Evolutionary conservation across 2,888 invertebrate genomes (phyloP).

Genomic region (Cloeon dipterum): DNA sequence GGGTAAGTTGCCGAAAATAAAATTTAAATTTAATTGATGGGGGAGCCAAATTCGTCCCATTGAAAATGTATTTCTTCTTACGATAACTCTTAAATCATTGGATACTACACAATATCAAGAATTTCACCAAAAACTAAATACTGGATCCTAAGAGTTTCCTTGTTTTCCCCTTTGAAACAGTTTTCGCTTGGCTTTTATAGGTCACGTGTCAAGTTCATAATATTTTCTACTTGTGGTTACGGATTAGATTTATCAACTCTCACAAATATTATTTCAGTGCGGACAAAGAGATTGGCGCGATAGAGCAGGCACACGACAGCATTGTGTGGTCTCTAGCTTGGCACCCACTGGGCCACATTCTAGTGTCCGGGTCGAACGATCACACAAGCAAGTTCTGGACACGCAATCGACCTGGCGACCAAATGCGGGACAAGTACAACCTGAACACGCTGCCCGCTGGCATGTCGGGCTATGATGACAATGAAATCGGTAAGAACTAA

Average conservation of each 20-base stretch:
- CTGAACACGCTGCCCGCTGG: slow-evolving; percentile 77
- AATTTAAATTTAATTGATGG: neutral
- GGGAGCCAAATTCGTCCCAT: no score
- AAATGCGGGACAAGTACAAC: slow-evolving; percentile 95
- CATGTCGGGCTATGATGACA: slow-evolving; percentile 41
- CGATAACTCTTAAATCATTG: no score
- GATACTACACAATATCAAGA: no score
- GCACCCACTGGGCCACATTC: slow-evolving; percentile 92
- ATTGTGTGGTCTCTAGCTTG: slow-evolving; percentile 98
- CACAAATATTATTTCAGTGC: no score
- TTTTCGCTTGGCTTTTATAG: no score
- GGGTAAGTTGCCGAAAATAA: slow-evolving; percentile 39
- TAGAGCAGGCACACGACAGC: slow-evolving; percentile 97
- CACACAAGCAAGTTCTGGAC: slow-evolving; percentile 99
- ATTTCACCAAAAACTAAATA: no score
- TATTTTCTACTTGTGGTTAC: no score
- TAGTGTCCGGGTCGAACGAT: slow-evolving; percentile 99
- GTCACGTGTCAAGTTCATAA: no score
- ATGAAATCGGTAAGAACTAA: slow-evolving; percentile 31
- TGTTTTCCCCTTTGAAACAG: no score
- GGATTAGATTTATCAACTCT: no score
- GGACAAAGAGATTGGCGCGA: slow-evolving; percentile 93
- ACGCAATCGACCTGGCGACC: slow-evolving; percentile 90
- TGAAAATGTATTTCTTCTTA: no score
- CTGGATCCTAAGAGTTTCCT: no score